Percentiles rank a stretch among this genome's conserved stretches.
Conservation (phyloP, 2,797 vertebrate genomes). For the Anguilla pacifica region DNA sequence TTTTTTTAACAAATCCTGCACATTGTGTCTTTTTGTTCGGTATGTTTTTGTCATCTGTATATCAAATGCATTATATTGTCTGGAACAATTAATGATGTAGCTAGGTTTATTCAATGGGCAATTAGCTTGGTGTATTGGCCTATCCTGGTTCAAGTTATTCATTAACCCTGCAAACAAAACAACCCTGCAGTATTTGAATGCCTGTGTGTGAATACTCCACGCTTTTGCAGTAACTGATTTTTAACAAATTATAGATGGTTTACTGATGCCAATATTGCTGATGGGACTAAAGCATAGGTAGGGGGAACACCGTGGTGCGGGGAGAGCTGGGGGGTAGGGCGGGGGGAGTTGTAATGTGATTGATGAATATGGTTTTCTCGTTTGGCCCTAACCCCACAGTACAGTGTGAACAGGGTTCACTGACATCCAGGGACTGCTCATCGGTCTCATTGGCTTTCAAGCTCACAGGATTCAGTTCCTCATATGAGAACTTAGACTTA, state of each 20-base stretch:
- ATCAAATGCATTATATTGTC: too few species aligned
- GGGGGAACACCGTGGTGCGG: not conserved
- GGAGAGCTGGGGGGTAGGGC: not conserved
- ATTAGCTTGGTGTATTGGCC: not conserved
- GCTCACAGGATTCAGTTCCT: constrained; percentile 6
- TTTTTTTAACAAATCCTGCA: too few species aligned
- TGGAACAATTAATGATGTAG: too few species aligned
- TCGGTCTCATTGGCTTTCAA: not conserved
- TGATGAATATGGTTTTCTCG: not conserved
- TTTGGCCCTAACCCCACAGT: not conserved
- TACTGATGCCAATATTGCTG: not conserved
- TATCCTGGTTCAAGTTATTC: not conserved
- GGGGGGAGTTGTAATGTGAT: not conserved
- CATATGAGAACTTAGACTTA: not conserved
- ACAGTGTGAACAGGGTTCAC: not conserved
- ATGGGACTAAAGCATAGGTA: not conserved
- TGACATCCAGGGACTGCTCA: not conserved
- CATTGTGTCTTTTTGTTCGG: too few species aligned
- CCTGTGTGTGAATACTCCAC: not conserved
- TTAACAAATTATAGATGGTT: not conserved
- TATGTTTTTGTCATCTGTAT: too few species aligned
- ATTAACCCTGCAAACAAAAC: not conserved
- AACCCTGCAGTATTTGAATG: not conserved
- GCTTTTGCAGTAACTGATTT: not conserved
- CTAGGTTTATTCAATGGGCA: too few species aligned